phyloP scores from a whole-genome alignment of 2,888 invertebrate genomes.

The Conops quadrifasciatus region DNA sequence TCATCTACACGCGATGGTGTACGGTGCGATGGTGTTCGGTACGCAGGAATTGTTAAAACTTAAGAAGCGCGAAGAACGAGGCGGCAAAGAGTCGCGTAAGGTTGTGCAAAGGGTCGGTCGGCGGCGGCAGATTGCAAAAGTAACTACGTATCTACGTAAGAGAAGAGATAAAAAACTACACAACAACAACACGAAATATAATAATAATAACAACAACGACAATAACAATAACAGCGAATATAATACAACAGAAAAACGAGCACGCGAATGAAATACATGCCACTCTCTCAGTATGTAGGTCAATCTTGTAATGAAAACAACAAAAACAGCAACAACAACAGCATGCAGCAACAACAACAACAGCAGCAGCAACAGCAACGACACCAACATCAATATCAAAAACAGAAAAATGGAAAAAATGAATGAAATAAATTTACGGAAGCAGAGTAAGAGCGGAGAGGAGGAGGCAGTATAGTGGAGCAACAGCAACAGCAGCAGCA shows the following conservation, averaged over 20 bases:
- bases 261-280: slow-evolving; percentile 34
- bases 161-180: background rate
- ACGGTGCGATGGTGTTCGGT: too few relatives aligned
- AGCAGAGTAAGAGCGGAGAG: background rate
- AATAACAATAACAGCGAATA: slow-evolving; percentile 5
- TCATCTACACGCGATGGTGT: too few relatives aligned
- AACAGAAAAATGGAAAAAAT: background rate
- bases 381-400: too few relatives aligned
- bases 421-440: slow-evolving; percentile 4
- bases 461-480: slow-evolving; percentile 4
- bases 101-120: too few relatives aligned
- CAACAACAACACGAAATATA: background rate
- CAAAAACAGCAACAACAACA: background rate
- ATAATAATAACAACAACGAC: background rate
- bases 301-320: slow-evolving; percentile 41
- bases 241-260: slow-evolving; percentile 31
- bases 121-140: too few relatives aligned
- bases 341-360: background rate
- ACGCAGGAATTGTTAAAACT: too few relatives aligned
- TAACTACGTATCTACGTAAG: background rate
- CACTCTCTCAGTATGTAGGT: slow-evolving; percentile 42
- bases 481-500: background rate
- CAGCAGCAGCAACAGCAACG: background rate
- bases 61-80: background rate
- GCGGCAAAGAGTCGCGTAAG: too few relatives aligned